phyloP scores from a whole-genome alignment of 2,113 vertebrate species.

The Laticauda laticaudata region DNA sequence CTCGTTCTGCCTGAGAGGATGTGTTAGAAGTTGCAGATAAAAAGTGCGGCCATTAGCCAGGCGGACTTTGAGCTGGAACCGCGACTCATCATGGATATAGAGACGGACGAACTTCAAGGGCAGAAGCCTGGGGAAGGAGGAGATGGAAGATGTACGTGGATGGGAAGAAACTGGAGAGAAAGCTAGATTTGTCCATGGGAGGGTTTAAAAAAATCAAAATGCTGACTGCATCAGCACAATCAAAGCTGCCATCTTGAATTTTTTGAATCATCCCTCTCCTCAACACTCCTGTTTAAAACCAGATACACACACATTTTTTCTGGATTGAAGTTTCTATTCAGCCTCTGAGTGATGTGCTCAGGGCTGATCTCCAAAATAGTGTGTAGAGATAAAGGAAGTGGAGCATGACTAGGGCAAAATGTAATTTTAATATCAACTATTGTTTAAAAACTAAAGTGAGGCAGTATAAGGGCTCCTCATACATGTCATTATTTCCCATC shows the following conservation, averaged over 20 bases:
- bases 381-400: neutral
- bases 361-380: neutral
- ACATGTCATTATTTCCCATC: neutral
- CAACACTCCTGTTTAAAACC: neutral
- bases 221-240: neutral
- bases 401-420: neutral
- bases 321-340: neutral
- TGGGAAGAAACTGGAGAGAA: neutral
- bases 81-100: conserved; percentile 45
- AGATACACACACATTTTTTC: neutral
- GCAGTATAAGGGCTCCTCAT: neutral
- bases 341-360: neutral
- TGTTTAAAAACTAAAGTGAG: neutral
- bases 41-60: conserved; percentile 51
- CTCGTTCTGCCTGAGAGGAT: neutral
- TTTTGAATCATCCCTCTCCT: neutral
- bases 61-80: conserved; percentile 59
- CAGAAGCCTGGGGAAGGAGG: conserved; percentile 41
- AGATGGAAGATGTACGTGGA: neutral
- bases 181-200: neutral
- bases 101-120: conserved; percentile 61
- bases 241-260: neutral
- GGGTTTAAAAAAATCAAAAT: neutral
- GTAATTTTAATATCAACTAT: neutral
- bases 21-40: conserved; percentile 58